These are phyloP conservation scores for Cyphomyrus plagiostoma DNA, from an alignment of 2,113 vertebrate species.

Conservation along the genomic window DNA sequence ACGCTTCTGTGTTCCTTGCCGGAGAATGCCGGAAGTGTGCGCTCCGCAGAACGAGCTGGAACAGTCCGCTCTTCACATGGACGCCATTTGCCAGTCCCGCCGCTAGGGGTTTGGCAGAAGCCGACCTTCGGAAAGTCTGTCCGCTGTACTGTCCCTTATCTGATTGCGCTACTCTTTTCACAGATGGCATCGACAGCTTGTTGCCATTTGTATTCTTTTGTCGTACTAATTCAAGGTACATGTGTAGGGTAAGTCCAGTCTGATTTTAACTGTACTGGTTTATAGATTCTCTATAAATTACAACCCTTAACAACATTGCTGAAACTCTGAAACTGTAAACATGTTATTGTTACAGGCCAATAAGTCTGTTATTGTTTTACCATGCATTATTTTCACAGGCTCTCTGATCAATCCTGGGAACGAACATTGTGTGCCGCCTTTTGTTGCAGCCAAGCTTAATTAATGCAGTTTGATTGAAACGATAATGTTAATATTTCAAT, in stretches of 20 bases:
- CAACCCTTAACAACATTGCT: neutral
- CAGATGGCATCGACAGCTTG: conserved; percentile 29
- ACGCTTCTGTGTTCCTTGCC: conserved; percentile 19
- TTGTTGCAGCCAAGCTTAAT: neutral
- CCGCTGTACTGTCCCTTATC: neutral
- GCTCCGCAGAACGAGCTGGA: conserved; percentile 25
- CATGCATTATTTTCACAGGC: neutral
- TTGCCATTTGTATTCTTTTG: conserved; percentile 29
- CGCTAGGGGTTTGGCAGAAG: conserved; percentile 21
- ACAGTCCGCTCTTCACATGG: conserved; percentile 25
- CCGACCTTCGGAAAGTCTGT: conserved; percentile 34
- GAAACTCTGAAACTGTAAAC: neutral
- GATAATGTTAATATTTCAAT: neutral
- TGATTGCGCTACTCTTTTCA: neutral
- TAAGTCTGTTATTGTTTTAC: neutral
- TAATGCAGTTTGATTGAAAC: neutral
- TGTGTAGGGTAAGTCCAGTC: neutral
- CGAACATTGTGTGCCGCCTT: neutral
- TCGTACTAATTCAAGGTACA: neutral
- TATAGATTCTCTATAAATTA: conserved; percentile 2
- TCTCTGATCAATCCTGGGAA: neutral
- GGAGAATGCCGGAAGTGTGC: conserved; percentile 24
- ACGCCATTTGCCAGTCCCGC: conserved; percentile 10
- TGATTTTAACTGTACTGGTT: neutral
- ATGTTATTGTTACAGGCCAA: neutral